Evolutionary conservation across 2,888 invertebrate species (phyloP).

Genomic region (Boloria selene): DNA sequence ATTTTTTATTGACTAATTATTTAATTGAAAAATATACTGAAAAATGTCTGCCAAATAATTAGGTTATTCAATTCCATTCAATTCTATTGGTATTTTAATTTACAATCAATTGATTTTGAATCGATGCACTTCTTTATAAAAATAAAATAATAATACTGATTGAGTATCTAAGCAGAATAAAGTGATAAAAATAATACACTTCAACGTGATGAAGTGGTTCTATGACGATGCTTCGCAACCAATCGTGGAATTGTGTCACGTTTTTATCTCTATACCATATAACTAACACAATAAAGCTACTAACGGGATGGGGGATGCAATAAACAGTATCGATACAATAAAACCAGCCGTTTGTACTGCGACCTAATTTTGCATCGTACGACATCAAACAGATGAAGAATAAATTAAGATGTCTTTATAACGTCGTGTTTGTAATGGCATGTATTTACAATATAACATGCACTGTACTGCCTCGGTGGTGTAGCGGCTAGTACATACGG

Average conservation of each 20-base stretch:
- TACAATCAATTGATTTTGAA: neutral
- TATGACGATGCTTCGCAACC: neutral
- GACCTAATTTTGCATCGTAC: conserved; percentile 9
- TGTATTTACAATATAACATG: too few species aligned
- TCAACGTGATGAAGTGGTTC: neutral
- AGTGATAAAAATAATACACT: neutral
- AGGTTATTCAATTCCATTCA: too few species aligned
- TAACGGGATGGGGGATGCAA: conserved; percentile 9
- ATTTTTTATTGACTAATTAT: too few species aligned
- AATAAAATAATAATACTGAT: too few species aligned
- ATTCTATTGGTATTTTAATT: too few species aligned
- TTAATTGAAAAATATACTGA: too few species aligned
- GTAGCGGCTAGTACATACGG: too few species aligned
- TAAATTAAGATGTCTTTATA: neutral
- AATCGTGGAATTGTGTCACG: conserved; percentile 3
- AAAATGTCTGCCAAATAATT: too few species aligned
- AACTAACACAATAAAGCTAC: conserved; percentile 14
- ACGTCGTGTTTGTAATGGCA: too few species aligned
- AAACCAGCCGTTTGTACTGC: neutral
- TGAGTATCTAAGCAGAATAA: neutral
- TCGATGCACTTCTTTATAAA: too few species aligned
- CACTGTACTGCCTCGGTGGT: too few species aligned
- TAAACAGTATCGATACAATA: conserved; percentile 20
- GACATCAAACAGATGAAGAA: neutral
- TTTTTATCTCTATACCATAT: conserved; percentile 5